Evolutionary conservation across 2,113 vertebrate genomes (phyloP), one percentile per base, ranked within the genome.

Genomic region (Gorsachius goisagi): DNA sequence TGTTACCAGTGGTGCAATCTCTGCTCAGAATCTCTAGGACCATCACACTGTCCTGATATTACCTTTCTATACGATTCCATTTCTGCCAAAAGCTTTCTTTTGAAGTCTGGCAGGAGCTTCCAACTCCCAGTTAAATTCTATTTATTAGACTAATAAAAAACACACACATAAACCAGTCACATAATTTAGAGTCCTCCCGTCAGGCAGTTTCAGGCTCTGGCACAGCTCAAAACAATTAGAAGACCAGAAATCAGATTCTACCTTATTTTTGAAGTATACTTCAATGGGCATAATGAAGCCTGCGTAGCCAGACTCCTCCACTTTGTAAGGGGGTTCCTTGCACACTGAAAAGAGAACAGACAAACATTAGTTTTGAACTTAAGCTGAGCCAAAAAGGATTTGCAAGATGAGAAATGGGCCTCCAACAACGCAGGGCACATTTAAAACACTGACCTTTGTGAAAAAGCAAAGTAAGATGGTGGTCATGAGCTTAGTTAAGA

Each of bases 281-380:
- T 99, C 99, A 80, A 99, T 99, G 60, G 99, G 99, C 99, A 99
- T 99, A 96, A 99, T 99, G 98, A 99, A 99, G 88, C 99, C 99
- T 39, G 99, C 99, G 4, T 99, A 99, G 73, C 99, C 99, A 73
- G 99, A 99, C 97, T 99, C 99, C 90, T 99, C 99, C 97, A 99
- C 99, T 97, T 99, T 99, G 98, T 99, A 99, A 14, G 99, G 99
- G 82, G 99, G 99, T 97, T 99, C 99, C 97, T 99, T 99, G 98
- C 99, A 99, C 96, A 99, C 99, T 99, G 97, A 59, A 96, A 87
- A 97, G 81, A 96, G 96, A 96, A 55, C 75, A 94, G 96, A 95
- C 3, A 83, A 58, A 82, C 2, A 7, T 95, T 90, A 93, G 44
- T 26, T 32, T 79, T 23, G 74, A 73, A 37, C 50, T 41, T 59